These are phyloP conservation scores for Mirza zaza DNA, from an alignment of 2,113 vertebrate genomes.

Conservation along the genomic window DNA sequence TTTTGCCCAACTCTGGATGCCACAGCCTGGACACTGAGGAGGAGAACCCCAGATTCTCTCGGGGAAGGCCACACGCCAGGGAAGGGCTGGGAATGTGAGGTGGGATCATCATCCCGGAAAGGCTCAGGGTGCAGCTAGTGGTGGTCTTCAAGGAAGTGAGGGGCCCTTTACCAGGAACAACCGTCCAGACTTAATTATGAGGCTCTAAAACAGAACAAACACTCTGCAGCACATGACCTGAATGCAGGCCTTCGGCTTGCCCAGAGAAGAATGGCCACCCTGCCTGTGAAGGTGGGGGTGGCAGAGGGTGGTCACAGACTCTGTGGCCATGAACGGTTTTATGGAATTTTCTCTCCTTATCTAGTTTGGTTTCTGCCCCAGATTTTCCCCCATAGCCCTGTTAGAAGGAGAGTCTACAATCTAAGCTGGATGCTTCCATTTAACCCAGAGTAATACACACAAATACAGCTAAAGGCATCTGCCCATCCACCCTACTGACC, in stretches of 20 bases:
- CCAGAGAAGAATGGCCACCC: not conserved
- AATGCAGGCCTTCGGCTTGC: not conserved
- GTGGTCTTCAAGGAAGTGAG: not conserved
- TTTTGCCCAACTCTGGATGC: not conserved
- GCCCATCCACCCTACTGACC: not conserved
- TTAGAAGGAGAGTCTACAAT: not conserved
- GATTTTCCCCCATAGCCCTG: not conserved
- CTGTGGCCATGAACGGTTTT: not conserved
- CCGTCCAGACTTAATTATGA: not conserved
- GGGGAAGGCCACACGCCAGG: not conserved
- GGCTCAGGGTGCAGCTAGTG: not conserved
- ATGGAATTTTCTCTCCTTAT: not conserved
- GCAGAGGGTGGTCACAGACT: not conserved
- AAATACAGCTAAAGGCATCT: not conserved
- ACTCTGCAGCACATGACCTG: not conserved
- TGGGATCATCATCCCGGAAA: no score
- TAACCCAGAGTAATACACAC: not conserved
- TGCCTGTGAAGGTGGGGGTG: not conserved
- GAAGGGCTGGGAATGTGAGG: not conserved
- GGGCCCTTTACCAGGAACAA: not conserved
- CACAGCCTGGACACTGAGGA: not conserved
- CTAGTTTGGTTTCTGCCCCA: not conserved
- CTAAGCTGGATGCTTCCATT: not conserved
- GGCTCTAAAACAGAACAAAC: not conserved
- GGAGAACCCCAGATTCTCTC: not conserved